Base-by-base conservation (phyloP, 2,113 vertebrate species). In the Paedocypris sp. region DNA sequence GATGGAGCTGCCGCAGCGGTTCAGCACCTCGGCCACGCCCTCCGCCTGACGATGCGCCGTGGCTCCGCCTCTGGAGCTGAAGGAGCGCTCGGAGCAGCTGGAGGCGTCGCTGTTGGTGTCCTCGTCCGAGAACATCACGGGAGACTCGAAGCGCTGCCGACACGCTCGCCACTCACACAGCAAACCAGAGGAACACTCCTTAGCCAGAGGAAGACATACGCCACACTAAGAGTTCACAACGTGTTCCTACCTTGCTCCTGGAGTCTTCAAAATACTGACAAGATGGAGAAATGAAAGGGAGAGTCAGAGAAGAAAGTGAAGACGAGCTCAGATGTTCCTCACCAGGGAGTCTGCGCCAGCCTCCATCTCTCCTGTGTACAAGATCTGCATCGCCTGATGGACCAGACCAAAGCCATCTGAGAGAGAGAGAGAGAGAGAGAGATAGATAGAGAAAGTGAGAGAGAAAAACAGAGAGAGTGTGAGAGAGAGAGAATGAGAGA, bases 241-340 rank as follows among this genome's bases (percentile, higher is more conserved):
- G 18, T 46, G 6, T 33, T 25, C 28, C 46, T 90, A 95, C 91
- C 92, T 94, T 93, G 80, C 78, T 93, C 86, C 92, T 90, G 66
- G 89, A 90, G 88, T 95, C 92, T 87, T 91, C 92, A 86, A 94
- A 89, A 69, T 94, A 90, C 92, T 94, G 92, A 81, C 74, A 82
- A 32, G 82, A 83, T 87, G 77, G 79, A 47, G 12, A 67, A 64
- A 38, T 41, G 45, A 33, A 56, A 26, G 67, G 20, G 60, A n/a
- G n/a, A n/a, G n/a, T n/a, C n/a, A n/a, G n/a, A n/a, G n/a, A n/a
- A n/a, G 38, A 22, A 57, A 73, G 59, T 23, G 69, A 38, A 72
- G 42, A 61, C 26, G 66, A 13, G 6, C 11, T 16, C 46, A 49
- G 46, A 49, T n/a, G 35, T 26, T 11, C 57, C 77, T 80, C 77